These are phyloP conservation scores for Platanista minor DNA, from an alignment of 2,113 vertebrate species.

Conservation along the genomic window DNA sequence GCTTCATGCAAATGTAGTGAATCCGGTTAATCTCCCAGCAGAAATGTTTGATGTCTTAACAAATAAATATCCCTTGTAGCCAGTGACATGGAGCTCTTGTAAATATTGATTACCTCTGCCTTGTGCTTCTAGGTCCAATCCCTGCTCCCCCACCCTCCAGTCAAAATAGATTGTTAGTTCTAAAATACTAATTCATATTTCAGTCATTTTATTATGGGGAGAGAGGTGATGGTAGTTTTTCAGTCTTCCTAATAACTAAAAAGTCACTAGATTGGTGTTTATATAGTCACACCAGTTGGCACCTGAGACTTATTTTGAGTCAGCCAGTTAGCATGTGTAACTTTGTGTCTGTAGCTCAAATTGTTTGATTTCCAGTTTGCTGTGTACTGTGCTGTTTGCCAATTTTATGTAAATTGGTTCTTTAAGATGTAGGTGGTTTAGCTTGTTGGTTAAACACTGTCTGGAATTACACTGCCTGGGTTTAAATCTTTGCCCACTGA, in stretches of 20 bases:
- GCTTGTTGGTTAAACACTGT: background rate
- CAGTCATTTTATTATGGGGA: constrained; percentile 34
- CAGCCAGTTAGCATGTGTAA: background rate
- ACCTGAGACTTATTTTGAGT: constrained; percentile 10
- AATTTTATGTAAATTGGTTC: background rate
- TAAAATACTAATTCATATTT: constrained; percentile 10
- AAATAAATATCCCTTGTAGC: constrained; percentile 74
- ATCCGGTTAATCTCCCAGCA: constrained; percentile 76
- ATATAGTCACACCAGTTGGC: background rate
- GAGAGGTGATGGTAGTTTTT: background rate
- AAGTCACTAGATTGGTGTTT: background rate
- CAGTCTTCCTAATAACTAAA: constrained; percentile 14
- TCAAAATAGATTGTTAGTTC: background rate
- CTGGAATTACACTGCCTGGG: background rate
- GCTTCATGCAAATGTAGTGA: constrained; percentile 76
- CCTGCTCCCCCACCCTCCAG: background rate
- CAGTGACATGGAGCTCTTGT: constrained; percentile 42
- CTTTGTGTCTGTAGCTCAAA: background rate
- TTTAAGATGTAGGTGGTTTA: constrained; percentile 24
- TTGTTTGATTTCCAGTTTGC: background rate
- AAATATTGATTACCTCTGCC: background rate
- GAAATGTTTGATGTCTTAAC: constrained; percentile 80
- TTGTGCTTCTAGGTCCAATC: background rate
- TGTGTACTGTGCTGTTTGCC: background rate
- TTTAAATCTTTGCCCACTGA: constrained; percentile 37